Conservation (phyloP, 1,140 invertebrate species). For the Phymastichus coffea region DNA sequence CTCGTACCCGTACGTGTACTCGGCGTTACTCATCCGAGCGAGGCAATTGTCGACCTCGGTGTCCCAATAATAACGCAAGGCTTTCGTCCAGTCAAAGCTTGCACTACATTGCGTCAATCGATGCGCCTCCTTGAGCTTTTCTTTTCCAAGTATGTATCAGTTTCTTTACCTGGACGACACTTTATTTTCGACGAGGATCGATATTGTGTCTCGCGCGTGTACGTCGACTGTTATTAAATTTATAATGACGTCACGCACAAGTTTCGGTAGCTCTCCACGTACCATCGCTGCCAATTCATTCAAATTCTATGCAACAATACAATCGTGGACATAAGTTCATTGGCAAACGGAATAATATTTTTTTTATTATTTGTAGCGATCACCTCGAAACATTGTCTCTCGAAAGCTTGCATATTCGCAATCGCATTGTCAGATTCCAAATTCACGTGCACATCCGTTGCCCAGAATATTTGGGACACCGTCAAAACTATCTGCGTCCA, state of each 20-base stretch:
- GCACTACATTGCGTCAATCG: constrained; percentile 47
- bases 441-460: constrained; percentile 71
- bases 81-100: constrained; percentile 88
- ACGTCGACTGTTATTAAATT: constrained; percentile 87
- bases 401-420: constrained; percentile 66
- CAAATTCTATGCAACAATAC: constrained; percentile 64
- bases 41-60: constrained; percentile 75
- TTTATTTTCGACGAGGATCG: constrained; percentile 68
- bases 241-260: constrained; percentile 74
- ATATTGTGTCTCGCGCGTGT: constrained; percentile 80
- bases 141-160: too few species aligned
- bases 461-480: constrained; percentile 87
- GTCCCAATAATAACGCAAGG: constrained; percentile 90
- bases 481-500: constrained; percentile 66
- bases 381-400: constrained; percentile 65
- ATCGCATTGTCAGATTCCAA: constrained; percentile 56
- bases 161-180: constrained; percentile 60
- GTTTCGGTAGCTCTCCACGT: constrained; percentile 65
- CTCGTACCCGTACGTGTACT: constrained; percentile 87
- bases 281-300: constrained; percentile 78
- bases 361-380: constrained; percentile 9
- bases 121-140: too few species aligned
- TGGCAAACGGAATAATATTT: not conserved
- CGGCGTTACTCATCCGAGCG: constrained; percentile 73
- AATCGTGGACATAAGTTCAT: constrained; percentile 7